Conservation (phyloP, 2,113 vertebrate genomes). For the Dromiciops gliroides region DNA sequence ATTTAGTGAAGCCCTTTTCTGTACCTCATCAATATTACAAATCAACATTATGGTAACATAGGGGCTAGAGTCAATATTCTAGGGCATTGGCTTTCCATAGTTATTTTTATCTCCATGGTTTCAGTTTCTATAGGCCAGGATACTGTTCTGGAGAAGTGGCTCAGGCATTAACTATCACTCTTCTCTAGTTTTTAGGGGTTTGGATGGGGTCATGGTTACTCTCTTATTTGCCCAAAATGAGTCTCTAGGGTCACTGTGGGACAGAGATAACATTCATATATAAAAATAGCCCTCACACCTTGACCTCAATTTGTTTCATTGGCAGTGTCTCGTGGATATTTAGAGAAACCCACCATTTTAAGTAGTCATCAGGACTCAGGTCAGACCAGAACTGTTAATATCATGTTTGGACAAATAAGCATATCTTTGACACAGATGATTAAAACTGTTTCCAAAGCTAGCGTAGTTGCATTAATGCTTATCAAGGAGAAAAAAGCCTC, state of each 20-base stretch:
- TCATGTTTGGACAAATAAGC: not conserved
- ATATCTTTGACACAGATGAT: constrained; percentile 28
- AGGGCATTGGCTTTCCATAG: not conserved
- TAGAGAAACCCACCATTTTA: constrained; percentile 3
- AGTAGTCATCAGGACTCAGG: not conserved
- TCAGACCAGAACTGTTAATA: not conserved
- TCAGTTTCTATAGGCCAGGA: not conserved
- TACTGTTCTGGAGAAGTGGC: not conserved
- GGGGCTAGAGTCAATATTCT: not conserved
- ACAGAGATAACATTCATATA: not conserved
- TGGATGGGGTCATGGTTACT: not conserved
- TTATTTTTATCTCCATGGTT: constrained; percentile 9
- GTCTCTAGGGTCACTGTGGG: not conserved
- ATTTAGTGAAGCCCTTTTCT: not conserved
- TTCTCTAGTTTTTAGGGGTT: not conserved
- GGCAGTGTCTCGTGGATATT: not conserved
- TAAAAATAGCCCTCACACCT: not conserved
- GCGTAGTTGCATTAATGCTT: not conserved
- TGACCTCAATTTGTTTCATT: not conserved
- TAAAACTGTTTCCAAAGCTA: not conserved
- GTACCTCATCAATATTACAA: not conserved
- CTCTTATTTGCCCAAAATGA: not conserved
- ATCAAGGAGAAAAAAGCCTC: not conserved
- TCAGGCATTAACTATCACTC: fast-evolving
- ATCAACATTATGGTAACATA: not conserved